Evolutionary conservation across 2,113 vertebrate genomes (phyloP), one percentile per base, ranked within the genome.

Genomic region (Sylvicapra grimmia): DNA sequence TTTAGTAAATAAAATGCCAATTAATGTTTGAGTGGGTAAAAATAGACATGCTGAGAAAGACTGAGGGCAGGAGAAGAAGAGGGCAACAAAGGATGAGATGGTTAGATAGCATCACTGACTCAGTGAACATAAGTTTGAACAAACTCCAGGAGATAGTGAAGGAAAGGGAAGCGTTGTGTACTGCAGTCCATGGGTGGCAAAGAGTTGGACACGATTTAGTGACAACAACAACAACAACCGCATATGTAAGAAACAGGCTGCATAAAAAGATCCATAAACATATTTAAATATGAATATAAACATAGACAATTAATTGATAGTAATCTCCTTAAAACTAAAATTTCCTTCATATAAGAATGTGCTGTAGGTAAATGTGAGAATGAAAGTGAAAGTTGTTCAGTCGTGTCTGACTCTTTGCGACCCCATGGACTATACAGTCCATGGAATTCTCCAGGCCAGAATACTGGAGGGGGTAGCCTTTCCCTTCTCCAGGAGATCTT

Each of bases 381-480:
- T 27, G 18, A 40, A 40, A 75, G 68, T 13, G 19, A 23, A 23
- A 13, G 10, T 3, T 0, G 5, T 1, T 75, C 68, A 23, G 19
- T 12, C 1, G 5, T 40, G 68, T 75, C 68, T 1, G 3, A 75
- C n/a, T 40, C 68, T 72, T 11, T 75, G 68, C 0, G 5, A 75
- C 10, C 19, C 5, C 10, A 0, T 5, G 18, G 18, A 10, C 65
- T 36, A 4, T 21, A 3, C 0, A 36, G 65, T 11, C n/a, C 65
- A 2, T 11, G 65, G 68, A 6, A 40, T 13, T 12, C 68, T 75
- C 21, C 68, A 72, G 19, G 68, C 19, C 19, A 23, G 18, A 40
- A 6, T 3, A 6, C n/a, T 72, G 68, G n/a, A 72, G 68, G 23
- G 68, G 21, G 19, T 0, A 23, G 68, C n/a, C 15, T 72, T 72